phyloP scores from a whole-genome alignment of 53 echinoderm and acorn worm species.

The Astropecten irregularis region DNA sequence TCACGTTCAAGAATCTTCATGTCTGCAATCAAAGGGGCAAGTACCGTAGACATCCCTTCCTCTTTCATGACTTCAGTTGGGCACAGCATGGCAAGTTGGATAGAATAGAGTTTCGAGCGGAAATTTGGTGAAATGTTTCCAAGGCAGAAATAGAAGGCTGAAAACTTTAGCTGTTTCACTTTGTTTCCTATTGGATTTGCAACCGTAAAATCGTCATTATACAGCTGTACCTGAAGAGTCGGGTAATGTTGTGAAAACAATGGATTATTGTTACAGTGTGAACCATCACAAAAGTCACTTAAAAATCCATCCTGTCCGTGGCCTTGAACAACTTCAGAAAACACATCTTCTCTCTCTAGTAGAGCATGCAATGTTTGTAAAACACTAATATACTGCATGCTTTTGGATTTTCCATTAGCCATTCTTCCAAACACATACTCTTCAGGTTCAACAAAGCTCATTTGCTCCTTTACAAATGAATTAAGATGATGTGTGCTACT shows the following conservation, averaged over 20 bases:
- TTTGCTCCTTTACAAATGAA: conserved; percentile 1
- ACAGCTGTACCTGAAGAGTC: conserved; percentile 8
- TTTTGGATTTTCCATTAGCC: conserved; percentile 1
- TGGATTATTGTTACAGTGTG: background rate
- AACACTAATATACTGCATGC: conserved; percentile 57
- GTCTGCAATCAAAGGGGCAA: conserved; percentile 13
- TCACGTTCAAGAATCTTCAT: conserved; percentile 19
- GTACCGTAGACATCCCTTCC: background rate
- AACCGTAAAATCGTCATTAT: too few relatives aligned
- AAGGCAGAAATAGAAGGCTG: conserved; percentile 31
- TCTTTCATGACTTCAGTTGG: conserved; percentile 8
- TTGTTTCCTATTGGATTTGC: conserved; percentile 20
- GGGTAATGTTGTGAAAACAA: conserved; percentile 4
- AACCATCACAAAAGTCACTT: conserved; percentile 19
- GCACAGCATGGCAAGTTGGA: conserved; percentile 23
- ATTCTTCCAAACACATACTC: conserved; percentile 44
- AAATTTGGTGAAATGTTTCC: conserved; percentile 26
- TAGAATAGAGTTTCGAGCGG: conserved; percentile 32
- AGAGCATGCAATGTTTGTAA: conserved; percentile 26
- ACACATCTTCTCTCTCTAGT: conserved; percentile 35
- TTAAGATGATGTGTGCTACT: conserved; percentile 2
- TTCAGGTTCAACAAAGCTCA: conserved; percentile 41
- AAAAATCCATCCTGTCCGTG: background rate
- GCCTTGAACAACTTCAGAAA: conserved; percentile 37
- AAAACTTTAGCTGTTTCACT: conserved; percentile 18